Conservation (phyloP, 2,888 invertebrate genomes). For the Pyrochroa serraticornis region DNA sequence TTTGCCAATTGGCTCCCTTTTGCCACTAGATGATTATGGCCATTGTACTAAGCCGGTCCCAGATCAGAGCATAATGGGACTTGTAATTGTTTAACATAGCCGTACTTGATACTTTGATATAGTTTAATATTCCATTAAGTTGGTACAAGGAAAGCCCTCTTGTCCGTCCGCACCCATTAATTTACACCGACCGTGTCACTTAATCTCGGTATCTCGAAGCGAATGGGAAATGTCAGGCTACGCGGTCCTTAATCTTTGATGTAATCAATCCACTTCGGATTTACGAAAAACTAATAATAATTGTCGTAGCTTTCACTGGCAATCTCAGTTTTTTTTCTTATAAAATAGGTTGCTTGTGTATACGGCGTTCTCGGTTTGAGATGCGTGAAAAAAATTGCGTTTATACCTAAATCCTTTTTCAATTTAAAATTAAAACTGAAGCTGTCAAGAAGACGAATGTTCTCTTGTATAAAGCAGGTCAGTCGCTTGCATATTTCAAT, state of each 20-base stretch:
- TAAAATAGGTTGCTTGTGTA: too few relatives aligned
- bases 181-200: constrained; percentile 29
- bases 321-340: too few relatives aligned
- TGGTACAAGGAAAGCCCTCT: constrained; percentile 29
- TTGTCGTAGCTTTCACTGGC: too few relatives aligned
- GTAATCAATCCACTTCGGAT: constrained; percentile 21
- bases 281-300: neutral
- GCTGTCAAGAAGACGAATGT: constrained; percentile 30
- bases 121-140: constrained; percentile 34
- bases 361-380: too few relatives aligned
- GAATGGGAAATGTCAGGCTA: constrained; percentile 19
- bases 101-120: constrained; percentile 30
- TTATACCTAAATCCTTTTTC: constrained; percentile 14
- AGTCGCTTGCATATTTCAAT: constrained; percentile 29
- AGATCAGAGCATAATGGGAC: constrained; percentile 35
- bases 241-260: constrained; percentile 14
- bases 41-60: constrained; percentile 29
- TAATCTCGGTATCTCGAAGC: constrained; percentile 27
- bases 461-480: constrained; percentile 30
- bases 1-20: constrained; percentile 4
- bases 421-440: constrained; percentile 30
- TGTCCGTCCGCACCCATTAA: constrained; percentile 32
- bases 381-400: too few relatives aligned
- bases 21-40: constrained; percentile 17
- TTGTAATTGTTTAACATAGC: constrained; percentile 36